A percentile compares a stretch with the other conserved stretches of the same genome.
These are phyloP conservation scores for Poeciliopsis prolifica DNA, from an alignment of 2,113 vertebrate genomes.

Conservation along the genomic window DNA sequence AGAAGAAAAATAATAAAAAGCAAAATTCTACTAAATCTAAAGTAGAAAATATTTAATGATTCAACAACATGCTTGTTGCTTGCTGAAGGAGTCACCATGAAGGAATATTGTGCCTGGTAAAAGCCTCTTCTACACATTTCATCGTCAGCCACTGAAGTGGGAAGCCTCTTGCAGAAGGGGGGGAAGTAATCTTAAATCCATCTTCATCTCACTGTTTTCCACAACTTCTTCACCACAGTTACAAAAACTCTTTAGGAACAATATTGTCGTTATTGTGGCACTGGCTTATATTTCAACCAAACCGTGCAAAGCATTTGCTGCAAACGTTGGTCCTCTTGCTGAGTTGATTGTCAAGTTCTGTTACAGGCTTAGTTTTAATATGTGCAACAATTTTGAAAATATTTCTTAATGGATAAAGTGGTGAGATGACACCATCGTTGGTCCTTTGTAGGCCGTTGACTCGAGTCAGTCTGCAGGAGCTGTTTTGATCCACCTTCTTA, in stretches of 20 bases:
- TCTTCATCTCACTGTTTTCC: constrained; percentile 36
- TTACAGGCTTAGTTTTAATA: constrained; percentile 66
- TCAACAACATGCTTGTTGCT: constrained; percentile 18
- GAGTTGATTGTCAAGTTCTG: constrained; percentile 75
- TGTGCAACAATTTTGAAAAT: constrained; percentile 62
- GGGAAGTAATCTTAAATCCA: constrained; percentile 20
- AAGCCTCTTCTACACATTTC: constrained; percentile 32
- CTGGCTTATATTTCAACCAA: constrained; percentile 61
- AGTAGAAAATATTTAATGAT: constrained; percentile 27
- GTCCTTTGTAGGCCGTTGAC: constrained; percentile 55
- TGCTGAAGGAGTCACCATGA: constrained; percentile 35
- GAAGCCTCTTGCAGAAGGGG: constrained; percentile 27
- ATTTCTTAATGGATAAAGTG: constrained; percentile 25
- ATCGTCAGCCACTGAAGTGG: constrained; percentile 32
- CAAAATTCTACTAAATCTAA: constrained; percentile 7
- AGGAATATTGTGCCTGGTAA: constrained; percentile 49
- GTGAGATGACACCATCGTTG: constrained; percentile 47
- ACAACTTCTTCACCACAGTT: constrained; percentile 33
- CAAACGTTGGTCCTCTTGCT: constrained; percentile 48
- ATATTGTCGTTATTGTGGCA: constrained; percentile 69
- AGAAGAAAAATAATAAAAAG: constrained; percentile 24
- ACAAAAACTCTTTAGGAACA: constrained; percentile 45
- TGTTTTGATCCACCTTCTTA: constrained; percentile 52
- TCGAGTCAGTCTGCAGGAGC: constrained; percentile 46
- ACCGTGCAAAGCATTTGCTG: constrained; percentile 36